Percentiles rank a stretch among this genome's conserved stretches.
These are phyloP conservation scores for Phlogophora meticulosa DNA, from an alignment of 2,888 invertebrate species.

Conservation along the genomic window DNA sequence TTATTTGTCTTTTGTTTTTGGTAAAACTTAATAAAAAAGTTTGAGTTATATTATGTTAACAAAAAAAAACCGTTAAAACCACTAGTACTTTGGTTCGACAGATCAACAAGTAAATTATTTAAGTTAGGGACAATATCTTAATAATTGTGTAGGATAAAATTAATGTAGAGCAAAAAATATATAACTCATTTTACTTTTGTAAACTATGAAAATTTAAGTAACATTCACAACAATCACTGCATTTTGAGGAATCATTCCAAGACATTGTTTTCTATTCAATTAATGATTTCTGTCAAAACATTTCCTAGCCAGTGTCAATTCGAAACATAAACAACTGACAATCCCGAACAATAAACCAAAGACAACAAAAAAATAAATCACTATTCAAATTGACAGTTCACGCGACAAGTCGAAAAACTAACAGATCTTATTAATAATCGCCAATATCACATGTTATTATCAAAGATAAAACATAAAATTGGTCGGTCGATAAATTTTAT, in stretches of 20 bases:
- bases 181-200: background rate
- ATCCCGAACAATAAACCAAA: conserved; percentile 35
- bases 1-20: background rate
- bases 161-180: background rate
- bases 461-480: conserved; percentile 84
- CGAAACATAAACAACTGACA: conserved; percentile 43
- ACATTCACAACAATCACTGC: background rate
- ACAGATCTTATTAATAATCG: conserved; percentile 82
- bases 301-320: conserved; percentile 23
- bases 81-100: background rate
- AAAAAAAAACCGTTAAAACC: too few species aligned
- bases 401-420: conserved; percentile 81
- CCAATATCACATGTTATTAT: conserved; percentile 86
- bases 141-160: background rate
- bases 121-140: background rate
- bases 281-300: conserved; percentile 39
- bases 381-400: conserved; percentile 88
- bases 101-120: background rate
- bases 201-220: background rate
- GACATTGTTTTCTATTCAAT: conserved; percentile 13
- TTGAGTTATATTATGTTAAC: background rate
- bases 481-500: conserved; percentile 85
- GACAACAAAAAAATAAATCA: conserved; percentile 78
- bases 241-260: background rate
- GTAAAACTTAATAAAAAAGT: background rate